Evolutionary conservation across 2,888 invertebrate species (phyloP), one percentile per base, ranked within the genome.

Genomic region (Leptogaster cylindrica): DNA sequence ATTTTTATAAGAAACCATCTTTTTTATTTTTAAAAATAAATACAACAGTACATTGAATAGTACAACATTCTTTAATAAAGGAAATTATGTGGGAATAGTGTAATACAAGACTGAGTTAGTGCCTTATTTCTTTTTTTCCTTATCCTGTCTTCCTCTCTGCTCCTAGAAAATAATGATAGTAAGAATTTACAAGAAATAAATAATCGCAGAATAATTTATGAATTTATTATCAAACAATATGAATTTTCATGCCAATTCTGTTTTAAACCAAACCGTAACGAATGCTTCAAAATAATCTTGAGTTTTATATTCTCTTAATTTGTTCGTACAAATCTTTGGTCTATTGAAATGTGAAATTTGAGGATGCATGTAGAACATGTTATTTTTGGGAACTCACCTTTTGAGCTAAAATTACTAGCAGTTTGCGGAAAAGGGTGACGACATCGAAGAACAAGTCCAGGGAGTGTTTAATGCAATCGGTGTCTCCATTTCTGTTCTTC

Each of bases 361-460:
- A 52, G 52, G 41, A 28, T 27, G 39, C 23, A 50, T 18, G 31
- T 2, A 10, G 28, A 58, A 10, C 36, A 46, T 36, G 10, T 8
- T 67, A 63, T 10, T 33, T 20, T 25, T 44, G 44, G 6, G 0
- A 67, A 69, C 71, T 82, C 84, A 92, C 94, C 89, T 93, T 94
- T 80, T 94, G 91, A 68, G 92, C 89, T 73, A 97, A 84, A 77
- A 97, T 93, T 77, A 97, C 89, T 70, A 97, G 83, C 74, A 97
- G 85, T 76, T 93, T 89, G 76, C 95, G 90, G 89, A 98, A 97
- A 78, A 98, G 88, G 75, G 93, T 90, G 81, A 97, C 87, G 77
- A 97, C 91, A 81, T 98, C 97, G 77, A 97, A 89, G 85, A 98
- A 97, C 71, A 98, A 84, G 77, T 96, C 94, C 73, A 98, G 85